phyloP scores from a whole-genome alignment of 2,888 invertebrate species.

The Rapana venosa region DNA sequence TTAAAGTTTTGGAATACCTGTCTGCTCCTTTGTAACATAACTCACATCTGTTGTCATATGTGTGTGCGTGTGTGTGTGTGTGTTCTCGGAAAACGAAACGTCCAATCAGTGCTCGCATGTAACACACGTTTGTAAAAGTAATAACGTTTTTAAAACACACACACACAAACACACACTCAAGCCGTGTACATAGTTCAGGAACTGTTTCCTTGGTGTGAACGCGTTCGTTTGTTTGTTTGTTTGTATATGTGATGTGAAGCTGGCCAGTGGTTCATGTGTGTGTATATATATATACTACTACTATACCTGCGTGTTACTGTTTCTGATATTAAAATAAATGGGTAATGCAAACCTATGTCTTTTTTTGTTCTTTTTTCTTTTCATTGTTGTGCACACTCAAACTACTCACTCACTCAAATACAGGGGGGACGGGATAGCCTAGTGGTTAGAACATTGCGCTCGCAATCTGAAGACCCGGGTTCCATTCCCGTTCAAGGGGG shows the following conservation, averaged over 20 bases:
- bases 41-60: too few relatives aligned
- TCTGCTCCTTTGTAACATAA: too few relatives aligned
- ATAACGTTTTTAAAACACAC: not conserved
- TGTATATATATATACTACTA: not conserved
- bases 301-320: conserved; percentile 1
- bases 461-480: not conserved
- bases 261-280: not conserved
- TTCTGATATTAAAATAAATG: conserved; percentile 4
- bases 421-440: not conserved
- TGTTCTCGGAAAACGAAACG: not conserved
- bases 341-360: not conserved
- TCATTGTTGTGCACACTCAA: not conserved
- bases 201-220: not conserved
- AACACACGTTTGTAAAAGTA: not conserved
- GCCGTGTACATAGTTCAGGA: not conserved
- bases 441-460: not conserved
- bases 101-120: not conserved
- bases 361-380: not conserved
- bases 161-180: too few relatives aligned
- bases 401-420: not conserved
- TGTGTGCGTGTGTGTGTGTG: not conserved
- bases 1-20: not conserved
- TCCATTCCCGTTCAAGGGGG: not conserved
- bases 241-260: not conserved
- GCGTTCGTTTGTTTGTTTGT: too few relatives aligned